Base-by-base conservation (phyloP, 2,888 invertebrate genomes). In the Trissonchulus latispiculum region DNA sequence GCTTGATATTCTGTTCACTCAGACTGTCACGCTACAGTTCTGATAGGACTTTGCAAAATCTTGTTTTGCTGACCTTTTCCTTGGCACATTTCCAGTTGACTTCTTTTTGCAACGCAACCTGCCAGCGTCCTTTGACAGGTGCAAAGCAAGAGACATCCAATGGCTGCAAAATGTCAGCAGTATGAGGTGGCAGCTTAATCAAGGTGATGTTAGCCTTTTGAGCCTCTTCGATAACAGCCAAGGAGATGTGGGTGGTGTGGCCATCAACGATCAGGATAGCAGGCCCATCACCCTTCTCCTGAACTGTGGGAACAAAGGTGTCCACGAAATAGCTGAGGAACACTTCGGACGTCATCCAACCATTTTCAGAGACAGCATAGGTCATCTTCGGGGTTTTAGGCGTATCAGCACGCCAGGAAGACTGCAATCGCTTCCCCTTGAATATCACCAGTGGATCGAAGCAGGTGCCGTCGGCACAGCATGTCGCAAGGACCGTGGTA, bases 91-190 rank as follows among this genome's bases (percentile, higher is more conserved):
- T 35, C 8, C 33, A n/a, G n/a, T 8, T 23, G 35, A 33, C 36
- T 3, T 36, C 3, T n/a, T 68, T 36, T 3, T 33, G 33, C 28
- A 68, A 3, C 15, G 8, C 36, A 15, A 36, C n/a, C 15, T 68
- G 61, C 71, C 71, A 70, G 31, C 29, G 18, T 28, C 61, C n/a
- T 59, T 70, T 70, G 2, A 70, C 2, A n/a, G 71, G 71, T 48
- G 35, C n/a, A 36, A 59, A 70, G 32, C 37, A 61, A 15, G 61
- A 48, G 59, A 70, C 71, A 36, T 70, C 71, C 3, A 8, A 28
- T 2, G 71, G 71, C 59, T 70, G 71, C 31, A 70, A 28, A 2
- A 70, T n/a, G 29, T 70, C 59, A 28, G 71, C 61, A 2, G 59
- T 70, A 29, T 70, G 71, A 29, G 71, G 35, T 2, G 71, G 71